Conservation (phyloP, 2,888 invertebrate genomes). For the Oligia latruncula region DNA sequence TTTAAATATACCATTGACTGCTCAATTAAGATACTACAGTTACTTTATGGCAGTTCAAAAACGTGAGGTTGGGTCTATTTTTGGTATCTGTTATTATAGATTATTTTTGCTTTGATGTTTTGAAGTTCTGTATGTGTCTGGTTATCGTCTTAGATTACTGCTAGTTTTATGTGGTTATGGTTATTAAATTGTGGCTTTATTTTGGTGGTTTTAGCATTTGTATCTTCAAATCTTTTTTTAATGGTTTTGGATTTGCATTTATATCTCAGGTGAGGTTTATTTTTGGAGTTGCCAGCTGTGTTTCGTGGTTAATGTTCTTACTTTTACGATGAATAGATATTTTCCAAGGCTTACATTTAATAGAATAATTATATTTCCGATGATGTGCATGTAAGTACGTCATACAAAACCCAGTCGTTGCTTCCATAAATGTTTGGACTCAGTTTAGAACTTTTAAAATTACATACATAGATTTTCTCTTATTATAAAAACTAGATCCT, state of each 20-base stretch:
- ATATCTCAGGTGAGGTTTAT: background rate
- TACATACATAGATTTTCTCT: background rate
- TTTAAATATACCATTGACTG: slow-evolving; percentile 54
- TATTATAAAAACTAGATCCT: background rate
- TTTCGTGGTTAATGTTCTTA: background rate
- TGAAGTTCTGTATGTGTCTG: slow-evolving; percentile 45
- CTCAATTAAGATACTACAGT: slow-evolving; percentile 60
- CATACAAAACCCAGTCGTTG: background rate
- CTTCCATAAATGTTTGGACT: background rate
- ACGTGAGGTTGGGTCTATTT: slow-evolving; percentile 53
- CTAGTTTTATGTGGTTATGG: slow-evolving; percentile 42
- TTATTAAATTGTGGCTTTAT: slow-evolving; percentile 33
- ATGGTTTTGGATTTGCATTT: slow-evolving; percentile 5
- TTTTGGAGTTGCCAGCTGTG: no score
- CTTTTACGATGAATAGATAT: no score
- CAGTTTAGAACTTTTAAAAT: background rate
- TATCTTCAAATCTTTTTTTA: background rate
- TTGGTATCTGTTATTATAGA: slow-evolving; percentile 52
- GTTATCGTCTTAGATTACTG: slow-evolving; percentile 58
- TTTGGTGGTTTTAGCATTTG: background rate
- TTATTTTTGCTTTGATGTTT: slow-evolving; percentile 60
- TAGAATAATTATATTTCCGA: background rate
- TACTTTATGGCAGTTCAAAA: slow-evolving; percentile 53
- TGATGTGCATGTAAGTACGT: background rate
- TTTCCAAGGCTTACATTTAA: background rate